These are phyloP conservation scores for Peromyscus melanophrys DNA, from an alignment of 2,797 vertebrate species.

Conservation along the genomic window DNA sequence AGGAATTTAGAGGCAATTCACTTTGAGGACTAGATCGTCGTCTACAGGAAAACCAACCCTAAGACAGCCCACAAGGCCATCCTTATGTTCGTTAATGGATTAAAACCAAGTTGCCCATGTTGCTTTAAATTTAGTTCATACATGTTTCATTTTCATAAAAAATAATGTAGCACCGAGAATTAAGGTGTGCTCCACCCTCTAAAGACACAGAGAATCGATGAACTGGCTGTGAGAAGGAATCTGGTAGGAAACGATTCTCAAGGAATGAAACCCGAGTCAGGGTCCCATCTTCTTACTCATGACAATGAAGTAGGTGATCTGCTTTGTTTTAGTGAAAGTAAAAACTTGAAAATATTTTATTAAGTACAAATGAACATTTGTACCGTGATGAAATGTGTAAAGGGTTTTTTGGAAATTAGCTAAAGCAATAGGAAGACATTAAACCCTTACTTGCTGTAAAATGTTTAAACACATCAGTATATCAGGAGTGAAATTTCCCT, in stretches of 20 bases:
- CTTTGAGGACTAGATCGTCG: constrained; percentile 17
- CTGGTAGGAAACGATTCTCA: not conserved
- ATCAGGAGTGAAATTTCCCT: not conserved
- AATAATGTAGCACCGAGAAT: constrained; percentile 10
- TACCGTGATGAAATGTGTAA: constrained; percentile 20
- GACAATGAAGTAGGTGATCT: not conserved
- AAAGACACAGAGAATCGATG: not conserved
- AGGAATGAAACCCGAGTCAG: constrained; percentile 25
- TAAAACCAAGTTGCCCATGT: constrained; percentile 20
- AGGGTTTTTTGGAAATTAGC: not conserved
- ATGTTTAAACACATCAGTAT: not conserved
- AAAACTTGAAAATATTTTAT: constrained; percentile 17
- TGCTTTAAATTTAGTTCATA: not conserved
- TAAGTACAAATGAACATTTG: not conserved
- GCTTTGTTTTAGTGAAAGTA: constrained; percentile 7
- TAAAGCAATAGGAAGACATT: not conserved
- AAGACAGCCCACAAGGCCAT: constrained; percentile 36
- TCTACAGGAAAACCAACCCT: not conserved
- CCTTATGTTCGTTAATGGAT: constrained; percentile 34
- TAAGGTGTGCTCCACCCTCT: not conserved
- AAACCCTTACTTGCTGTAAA: constrained; percentile 22
- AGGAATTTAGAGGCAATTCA: not conserved
- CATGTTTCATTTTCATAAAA: constrained; percentile 37
- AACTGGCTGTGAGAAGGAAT: too few relatives aligned
- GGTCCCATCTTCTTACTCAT: constrained; percentile 25